These are phyloP conservation scores for Phengaris alcon DNA, from an alignment of 2,888 invertebrate species.

Conservation along the genomic window DNA sequence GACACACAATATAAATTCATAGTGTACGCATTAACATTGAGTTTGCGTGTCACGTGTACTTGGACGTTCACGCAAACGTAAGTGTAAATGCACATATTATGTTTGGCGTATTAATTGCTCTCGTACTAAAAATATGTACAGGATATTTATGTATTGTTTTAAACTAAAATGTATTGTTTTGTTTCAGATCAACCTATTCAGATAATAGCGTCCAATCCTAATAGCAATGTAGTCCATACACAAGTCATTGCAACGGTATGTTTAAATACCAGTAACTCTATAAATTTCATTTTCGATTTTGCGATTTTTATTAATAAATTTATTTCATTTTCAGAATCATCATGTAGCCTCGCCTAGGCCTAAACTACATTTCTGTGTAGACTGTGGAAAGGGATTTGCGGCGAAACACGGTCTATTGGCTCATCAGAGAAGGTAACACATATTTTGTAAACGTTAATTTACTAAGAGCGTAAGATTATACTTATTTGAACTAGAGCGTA, in stretches of 20 bases:
- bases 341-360: conserved; percentile 76
- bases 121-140: too few relatives aligned
- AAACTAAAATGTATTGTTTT: conserved; percentile 25
- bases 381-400: conserved; percentile 90
- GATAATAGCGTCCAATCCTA: conserved; percentile 67
- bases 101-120: too few relatives aligned
- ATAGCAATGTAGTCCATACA: conserved; percentile 68
- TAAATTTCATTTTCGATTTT: conserved; percentile 19
- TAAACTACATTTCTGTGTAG: conserved; percentile 87
- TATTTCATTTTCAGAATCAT: conserved; percentile 55
- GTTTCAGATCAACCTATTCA: conserved; percentile 71
- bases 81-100: too few relatives aligned
- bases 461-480: too few relatives aligned
- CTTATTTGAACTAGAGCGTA: too few relatives aligned
- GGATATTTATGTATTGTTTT: not conserved
- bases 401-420: conserved; percentile 90
- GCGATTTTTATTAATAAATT: not conserved
- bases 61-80: too few relatives aligned
- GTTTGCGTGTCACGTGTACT: too few relatives aligned
- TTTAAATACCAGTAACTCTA: not conserved
- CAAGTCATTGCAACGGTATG: conserved; percentile 71
- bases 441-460: not conserved
- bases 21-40: too few relatives aligned
- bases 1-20: too few relatives aligned
- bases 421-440: conserved; percentile 82